A percentile compares a stretch with the other conserved stretches of the same genome.
Evolutionary conservation across 2,797 vertebrate genomes (phyloP).

Genomic region (Alosa sapidissima): DNA sequence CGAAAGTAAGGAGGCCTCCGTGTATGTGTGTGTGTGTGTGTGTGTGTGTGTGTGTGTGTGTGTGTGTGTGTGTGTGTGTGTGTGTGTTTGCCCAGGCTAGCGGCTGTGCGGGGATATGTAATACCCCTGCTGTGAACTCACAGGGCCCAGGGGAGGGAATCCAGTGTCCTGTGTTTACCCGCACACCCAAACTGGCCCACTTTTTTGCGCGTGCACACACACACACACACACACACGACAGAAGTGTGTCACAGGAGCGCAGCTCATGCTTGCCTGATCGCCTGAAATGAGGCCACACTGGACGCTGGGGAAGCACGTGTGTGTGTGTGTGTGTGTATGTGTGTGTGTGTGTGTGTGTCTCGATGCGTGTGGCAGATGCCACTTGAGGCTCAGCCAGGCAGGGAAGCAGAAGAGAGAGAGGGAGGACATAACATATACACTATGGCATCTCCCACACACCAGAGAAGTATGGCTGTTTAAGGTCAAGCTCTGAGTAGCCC

Average conservation of each 20-base stretch:
- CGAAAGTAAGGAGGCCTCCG: not conserved
- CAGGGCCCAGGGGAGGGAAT: conserved; percentile 19
- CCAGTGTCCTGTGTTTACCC: conserved; percentile 32
- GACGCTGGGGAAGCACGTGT: conserved; percentile 27
- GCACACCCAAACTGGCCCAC: conserved; percentile 45
- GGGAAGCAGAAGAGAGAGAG: not conserved
- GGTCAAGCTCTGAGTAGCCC: not conserved
- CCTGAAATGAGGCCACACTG: conserved; percentile 45
- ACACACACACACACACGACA: conserved; percentile 40
- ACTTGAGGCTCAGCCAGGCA: not conserved
- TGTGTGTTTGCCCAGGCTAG: not conserved
- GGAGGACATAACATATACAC: not conserved
- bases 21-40: not conserved
- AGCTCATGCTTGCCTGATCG: conserved; percentile 11
- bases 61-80: not conserved
- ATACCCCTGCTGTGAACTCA: not conserved
- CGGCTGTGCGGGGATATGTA: not conserved
- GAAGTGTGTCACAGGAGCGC: conserved; percentile 62
- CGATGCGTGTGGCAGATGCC: not conserved
- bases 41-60: not conserved
- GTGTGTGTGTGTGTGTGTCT: not conserved
- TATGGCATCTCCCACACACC: not conserved
- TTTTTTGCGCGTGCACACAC: not conserved
- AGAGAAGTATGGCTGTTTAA: not conserved
- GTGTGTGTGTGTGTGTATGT: not conserved